Conservation (phyloP, 2,888 invertebrate species). For the Acrobasis suavella region DNA sequence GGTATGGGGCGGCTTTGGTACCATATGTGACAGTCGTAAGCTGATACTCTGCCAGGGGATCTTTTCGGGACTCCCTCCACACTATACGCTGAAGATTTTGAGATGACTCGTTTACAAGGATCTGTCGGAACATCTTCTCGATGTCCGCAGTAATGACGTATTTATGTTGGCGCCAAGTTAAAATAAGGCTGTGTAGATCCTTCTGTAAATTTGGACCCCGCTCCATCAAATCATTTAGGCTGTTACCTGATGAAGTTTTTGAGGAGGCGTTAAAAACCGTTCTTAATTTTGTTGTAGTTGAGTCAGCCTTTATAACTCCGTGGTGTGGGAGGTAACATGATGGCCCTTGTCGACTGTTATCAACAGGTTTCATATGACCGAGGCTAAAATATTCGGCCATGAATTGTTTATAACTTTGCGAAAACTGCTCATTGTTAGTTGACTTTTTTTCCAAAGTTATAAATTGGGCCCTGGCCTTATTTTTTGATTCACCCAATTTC, state of each 20-base stretch:
- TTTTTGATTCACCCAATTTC: slow-evolving; percentile 23
- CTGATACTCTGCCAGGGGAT: no score
- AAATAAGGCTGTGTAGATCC: slow-evolving; percentile 25
- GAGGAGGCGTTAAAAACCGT: slow-evolving; percentile 24
- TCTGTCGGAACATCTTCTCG: slow-evolving; percentile 32
- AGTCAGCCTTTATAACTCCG: slow-evolving; percentile 22
- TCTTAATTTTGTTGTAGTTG: slow-evolving; percentile 19
- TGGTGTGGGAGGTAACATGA: slow-evolving; percentile 23
- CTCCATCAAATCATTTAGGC: slow-evolving; percentile 33
- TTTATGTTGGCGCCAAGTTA: slow-evolving; percentile 30
- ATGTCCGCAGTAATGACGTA: slow-evolving; percentile 32
- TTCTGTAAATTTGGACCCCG: slow-evolving; percentile 30
- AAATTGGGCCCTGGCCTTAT: slow-evolving; percentile 24
- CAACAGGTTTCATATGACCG: slow-evolving; percentile 19
- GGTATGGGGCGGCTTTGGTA: slow-evolving; percentile 1
- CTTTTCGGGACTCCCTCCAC: no score
- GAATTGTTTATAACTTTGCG: slow-evolving; percentile 17
- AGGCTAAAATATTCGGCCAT: slow-evolving; percentile 19
- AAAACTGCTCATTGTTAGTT: neutral
- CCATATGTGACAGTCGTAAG: no score
- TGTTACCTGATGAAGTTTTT: slow-evolving; percentile 22
- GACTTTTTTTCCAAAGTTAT: slow-evolving; percentile 10
- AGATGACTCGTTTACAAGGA: slow-evolving; percentile 19
- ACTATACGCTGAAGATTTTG: no score
- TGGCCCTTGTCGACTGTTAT: neutral